Evolutionary conservation across 2,797 vertebrate species (phyloP).

Genomic region (Pristis pectinata): DNA sequence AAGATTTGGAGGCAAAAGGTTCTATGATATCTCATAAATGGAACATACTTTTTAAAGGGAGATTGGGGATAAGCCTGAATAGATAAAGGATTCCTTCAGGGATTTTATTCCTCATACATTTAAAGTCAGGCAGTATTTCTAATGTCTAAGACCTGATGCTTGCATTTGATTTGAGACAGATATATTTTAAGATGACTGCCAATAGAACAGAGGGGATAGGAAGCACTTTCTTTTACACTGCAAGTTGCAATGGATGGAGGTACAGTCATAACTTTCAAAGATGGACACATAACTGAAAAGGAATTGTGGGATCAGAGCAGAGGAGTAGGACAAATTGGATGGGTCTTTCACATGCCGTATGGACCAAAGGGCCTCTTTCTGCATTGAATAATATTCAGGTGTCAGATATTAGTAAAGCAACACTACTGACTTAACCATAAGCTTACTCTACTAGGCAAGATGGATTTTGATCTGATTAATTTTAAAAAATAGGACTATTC

Average conservation of each 20-base stretch:
- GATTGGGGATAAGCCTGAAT: not conserved
- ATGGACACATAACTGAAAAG: not conserved
- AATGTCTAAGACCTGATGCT: not conserved
- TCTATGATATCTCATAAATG: not conserved
- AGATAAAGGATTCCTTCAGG: not conserved
- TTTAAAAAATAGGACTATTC: not conserved
- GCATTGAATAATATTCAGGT: not conserved
- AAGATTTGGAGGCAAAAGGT: not conserved
- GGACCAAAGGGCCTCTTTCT: not conserved
- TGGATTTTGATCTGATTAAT: not conserved
- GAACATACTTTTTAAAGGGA: not conserved
- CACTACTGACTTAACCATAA: not conserved
- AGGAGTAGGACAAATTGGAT: not conserved
- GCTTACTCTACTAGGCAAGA: not conserved
- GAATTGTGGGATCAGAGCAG: not conserved
- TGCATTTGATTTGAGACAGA: too few relatives aligned
- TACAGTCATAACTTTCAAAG: not conserved
- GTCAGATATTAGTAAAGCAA: not conserved
- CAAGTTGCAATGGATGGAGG: not conserved
- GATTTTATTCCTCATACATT: not conserved
- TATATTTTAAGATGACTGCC: not conserved
- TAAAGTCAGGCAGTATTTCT: not conserved
- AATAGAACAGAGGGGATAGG: too few relatives aligned
- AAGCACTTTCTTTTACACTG: not conserved
- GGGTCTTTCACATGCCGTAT: not conserved